Percentiles rank a stretch among this genome's conserved stretches.
Evolutionary conservation across 1,140 invertebrate species (phyloP).

Genomic region (Drosophila novamexicana): DNA sequence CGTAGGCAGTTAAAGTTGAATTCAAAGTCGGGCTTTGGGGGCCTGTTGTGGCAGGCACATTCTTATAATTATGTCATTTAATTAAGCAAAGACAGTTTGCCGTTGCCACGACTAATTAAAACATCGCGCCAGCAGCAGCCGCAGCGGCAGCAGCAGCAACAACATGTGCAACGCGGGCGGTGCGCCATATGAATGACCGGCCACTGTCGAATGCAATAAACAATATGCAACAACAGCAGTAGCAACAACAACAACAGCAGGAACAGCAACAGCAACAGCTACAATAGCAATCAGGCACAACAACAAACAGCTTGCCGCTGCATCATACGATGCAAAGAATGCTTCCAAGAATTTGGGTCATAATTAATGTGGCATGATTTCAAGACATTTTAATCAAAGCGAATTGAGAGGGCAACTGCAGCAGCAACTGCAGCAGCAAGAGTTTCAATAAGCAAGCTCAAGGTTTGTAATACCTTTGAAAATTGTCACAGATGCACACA

Average conservation of each 20-base stretch:
- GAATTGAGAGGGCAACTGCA: constrained; percentile 48
- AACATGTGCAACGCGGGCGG: constrained; percentile 69
- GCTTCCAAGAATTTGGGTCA: constrained; percentile 84
- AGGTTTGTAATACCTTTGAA: constrained; percentile 44
- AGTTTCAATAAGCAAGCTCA: constrained; percentile 23
- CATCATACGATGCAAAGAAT: constrained; percentile 80
- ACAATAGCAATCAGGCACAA: constrained; percentile 8
- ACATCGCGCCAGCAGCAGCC: constrained; percentile 74
- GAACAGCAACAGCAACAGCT: not conserved
- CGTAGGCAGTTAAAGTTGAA: constrained; percentile 59
- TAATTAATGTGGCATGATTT: constrained; percentile 84
- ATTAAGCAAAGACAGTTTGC: constrained; percentile 83
- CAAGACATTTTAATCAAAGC: constrained; percentile 80
- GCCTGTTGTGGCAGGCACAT: constrained; percentile 60
- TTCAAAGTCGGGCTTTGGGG: constrained; percentile 41
- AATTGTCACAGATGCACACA: constrained; percentile 40
- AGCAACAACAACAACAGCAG: constrained; percentile 34
- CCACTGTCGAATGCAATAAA: constrained; percentile 50
- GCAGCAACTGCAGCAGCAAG: constrained; percentile 7
- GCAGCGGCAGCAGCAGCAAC: constrained; percentile 9
- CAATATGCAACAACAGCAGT: constrained; percentile 49
- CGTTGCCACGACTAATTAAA: constrained; percentile 82
- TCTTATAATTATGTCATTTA: constrained; percentile 85
- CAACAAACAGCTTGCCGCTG: constrained; percentile 68
- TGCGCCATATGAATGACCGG: constrained; percentile 55